Evolutionary conservation across 2,113 vertebrate species (phyloP), one percentile per base, ranked within the genome.

Genomic region (Sander lucioperca): DNA sequence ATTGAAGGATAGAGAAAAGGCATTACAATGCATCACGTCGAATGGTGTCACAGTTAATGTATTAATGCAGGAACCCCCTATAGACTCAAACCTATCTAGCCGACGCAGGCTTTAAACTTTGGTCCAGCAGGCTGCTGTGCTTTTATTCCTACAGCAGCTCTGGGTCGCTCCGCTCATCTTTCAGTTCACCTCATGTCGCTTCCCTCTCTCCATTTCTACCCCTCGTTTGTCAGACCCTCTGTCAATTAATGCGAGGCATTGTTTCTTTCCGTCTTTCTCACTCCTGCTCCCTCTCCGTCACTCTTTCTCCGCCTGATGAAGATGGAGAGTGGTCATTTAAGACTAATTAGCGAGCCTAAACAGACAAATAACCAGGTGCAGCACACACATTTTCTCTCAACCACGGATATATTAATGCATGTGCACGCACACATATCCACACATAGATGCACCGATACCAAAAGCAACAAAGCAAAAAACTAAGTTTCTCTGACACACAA

Each of bases 311-410:
- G 54, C 36, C 72, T 85, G 90, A 91, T 90, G 90, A 91, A 90
- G 91, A 92, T 83, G 77, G 86, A 93, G 82, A 47, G 82, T 6
- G 69, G 79, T 90, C 87, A 88, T 93, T 93, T 93, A 88, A 86
- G 86, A 87, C 45, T 85, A 93, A 93, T 93, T 91, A 91, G 87
- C 75, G 3, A 30, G 65, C 62, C 64, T 76, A 80, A 81, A 79
- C 80, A 79, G 83, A 88, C 70, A 84, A 85, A 91, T 74, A 87
- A 90, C 23, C 84, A 89, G 84, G 88, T 91, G 83, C 62, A 13
- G 56, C 75, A 5, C 65, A 25, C 68, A 45, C 36, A 27, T 48
- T 63, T 69, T 33, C 84, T 57, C 48, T 71, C 61, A 50, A 59
- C 67, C 23, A 0, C 48, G 11, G 57, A 48, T 13, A 18, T 39